These are phyloP conservation scores for Nipponia nippon DNA, from an alignment of 2,113 vertebrate genomes.

Conservation along the genomic window DNA sequence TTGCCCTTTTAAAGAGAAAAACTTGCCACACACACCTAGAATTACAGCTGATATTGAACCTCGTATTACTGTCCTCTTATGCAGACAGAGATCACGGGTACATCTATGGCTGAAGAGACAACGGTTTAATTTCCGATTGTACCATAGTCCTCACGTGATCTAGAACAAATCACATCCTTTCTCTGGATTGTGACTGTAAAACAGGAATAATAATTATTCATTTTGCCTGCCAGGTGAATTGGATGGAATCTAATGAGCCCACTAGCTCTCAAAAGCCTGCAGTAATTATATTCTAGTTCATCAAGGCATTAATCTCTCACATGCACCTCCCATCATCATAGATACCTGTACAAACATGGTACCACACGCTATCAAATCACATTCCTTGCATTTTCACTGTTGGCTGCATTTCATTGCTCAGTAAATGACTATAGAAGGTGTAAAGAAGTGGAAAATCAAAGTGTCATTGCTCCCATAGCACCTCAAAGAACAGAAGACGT, in stretches of 20 bases:
- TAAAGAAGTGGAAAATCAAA: neutral
- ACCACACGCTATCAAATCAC: neutral
- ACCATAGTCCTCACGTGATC: neutral
- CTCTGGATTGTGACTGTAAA: neutral
- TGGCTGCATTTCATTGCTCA: neutral
- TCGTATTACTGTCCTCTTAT: neutral
- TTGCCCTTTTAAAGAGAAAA: neutral
- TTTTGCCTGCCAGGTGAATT: neutral
- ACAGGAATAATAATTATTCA: neutral
- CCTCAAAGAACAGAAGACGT: neutral
- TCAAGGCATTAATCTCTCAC: neutral
- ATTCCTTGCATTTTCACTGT: neutral
- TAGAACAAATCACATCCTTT: neutral
- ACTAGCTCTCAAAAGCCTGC: neutral
- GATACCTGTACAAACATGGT: neutral
- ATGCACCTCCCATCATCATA: neutral
- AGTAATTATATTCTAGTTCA: neutral
- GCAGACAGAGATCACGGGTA: neutral
- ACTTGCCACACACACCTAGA: neutral
- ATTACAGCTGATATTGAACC: neutral
- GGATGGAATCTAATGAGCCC: neutral
- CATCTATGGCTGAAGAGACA: neutral
- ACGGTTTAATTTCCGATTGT: neutral
- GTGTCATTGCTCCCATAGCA: neutral
- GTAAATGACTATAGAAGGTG: neutral